Percentiles rank a stretch among this genome's conserved stretches.
Evolutionary conservation across 2,888 invertebrate genomes (phyloP).

Genomic region (Sinotaia quadrata): DNA sequence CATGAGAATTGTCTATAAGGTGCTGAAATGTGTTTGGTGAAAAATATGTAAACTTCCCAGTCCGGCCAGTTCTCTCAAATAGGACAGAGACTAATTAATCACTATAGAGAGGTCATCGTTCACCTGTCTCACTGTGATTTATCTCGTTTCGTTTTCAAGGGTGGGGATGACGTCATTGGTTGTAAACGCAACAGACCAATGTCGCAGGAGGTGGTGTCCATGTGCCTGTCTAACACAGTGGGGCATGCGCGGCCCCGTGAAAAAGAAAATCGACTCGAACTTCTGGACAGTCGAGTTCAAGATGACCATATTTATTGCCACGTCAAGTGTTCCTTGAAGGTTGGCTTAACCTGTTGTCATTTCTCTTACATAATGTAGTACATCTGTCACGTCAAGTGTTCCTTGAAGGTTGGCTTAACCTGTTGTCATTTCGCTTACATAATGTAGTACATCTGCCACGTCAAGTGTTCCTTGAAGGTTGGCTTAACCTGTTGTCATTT

Average conservation of each 20-base stretch:
- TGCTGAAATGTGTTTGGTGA: no score
- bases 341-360: slow-evolving; percentile 18
- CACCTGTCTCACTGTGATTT: no score
- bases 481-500: slow-evolving; percentile 14
- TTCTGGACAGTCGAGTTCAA: slow-evolving; percentile 14
- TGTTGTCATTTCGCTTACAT: no score
- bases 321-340: slow-evolving; percentile 32
- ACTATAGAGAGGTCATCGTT: no score
- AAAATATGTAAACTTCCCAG: no score
- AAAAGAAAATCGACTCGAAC: slow-evolving; percentile 32
- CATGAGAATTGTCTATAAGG: no score
- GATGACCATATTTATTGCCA: slow-evolving; percentile 44
- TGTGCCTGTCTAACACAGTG: slow-evolving; percentile 30
- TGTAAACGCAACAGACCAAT: slow-evolving; percentile 32
- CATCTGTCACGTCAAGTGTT: slow-evolving; percentile 39
- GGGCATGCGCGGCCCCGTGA: slow-evolving; percentile 32
- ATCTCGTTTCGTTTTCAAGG: slow-evolving; percentile 38
- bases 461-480: slow-evolving; percentile 33
- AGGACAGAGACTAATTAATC: no score
- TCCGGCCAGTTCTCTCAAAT: no score
- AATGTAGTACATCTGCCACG: no score
- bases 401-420: slow-evolving; percentile 25
- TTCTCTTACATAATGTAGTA: no score
- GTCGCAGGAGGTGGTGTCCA: slow-evolving; percentile 20
- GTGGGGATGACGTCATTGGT: slow-evolving; percentile 41